Base-by-base conservation (phyloP, 2,888 invertebrate genomes). In the Harmothoe impar region DNA sequence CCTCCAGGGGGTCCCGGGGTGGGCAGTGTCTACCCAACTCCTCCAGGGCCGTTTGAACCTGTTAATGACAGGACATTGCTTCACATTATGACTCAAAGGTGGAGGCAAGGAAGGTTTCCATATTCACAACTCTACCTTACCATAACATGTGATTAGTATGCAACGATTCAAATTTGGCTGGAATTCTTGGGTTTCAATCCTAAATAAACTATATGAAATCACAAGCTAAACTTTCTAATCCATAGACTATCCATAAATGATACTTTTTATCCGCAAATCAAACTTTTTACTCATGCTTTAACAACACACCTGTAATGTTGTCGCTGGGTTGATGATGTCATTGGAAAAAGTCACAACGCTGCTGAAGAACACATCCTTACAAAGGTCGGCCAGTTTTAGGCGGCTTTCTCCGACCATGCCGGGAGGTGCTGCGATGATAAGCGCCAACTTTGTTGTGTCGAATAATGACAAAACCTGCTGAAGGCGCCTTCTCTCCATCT, bases 271-370 rank as follows among this genome's bases (percentile, higher is more conserved):
- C n/a, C n/a, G n/a, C n/a, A n/a, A n/a, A n/a, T n/a, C n/a, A n/a
- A n/a, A n/a, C n/a, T n/a, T n/a, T n/a, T n/a, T n/a, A n/a, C n/a
- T n/a, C n/a, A n/a, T n/a, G n/a, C n/a, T n/a, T n/a, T n/a, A n/a
- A n/a, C n/a, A n/a, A n/a, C n/a, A n/a, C 3, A 81, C 81, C 81
- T 81, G 81, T 35, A 81, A 0, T 35, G 81, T 81, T 33, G 81
- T 17, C 0, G 33, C 12, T 0, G 86, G 86, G 54, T 86, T 56
- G 52, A 86, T 86, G 54, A 86, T 52, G 56, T 86, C 86, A 0
- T 86, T 35, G 12, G 35, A 33, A 17, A 81, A 23, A 20, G 81
- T 1, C 15, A 43, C 25, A 17, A 81, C 43, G 3, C n/a, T 1
- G 43, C 43, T 20, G 81, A n/a, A 81, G 81, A 23, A 3, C 35